Evolutionary conservation across 2,888 invertebrate genomes (phyloP), one percentile per base, ranked within the genome.

Genomic region (Laspeyria flexula): DNA sequence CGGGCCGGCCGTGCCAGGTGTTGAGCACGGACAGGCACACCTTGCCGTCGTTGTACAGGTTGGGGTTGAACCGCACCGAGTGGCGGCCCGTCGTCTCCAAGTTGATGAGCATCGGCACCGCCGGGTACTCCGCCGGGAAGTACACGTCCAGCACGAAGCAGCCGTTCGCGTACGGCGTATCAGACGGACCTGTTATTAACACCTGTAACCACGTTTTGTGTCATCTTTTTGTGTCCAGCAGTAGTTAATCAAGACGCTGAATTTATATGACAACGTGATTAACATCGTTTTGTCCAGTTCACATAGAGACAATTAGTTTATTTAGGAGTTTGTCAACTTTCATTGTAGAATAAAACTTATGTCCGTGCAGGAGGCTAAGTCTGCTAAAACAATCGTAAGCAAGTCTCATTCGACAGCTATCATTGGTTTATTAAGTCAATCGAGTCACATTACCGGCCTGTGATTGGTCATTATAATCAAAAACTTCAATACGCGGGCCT

Each of bases 1-100:
- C 98, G 16, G 98, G 98, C 44, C 98, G 93, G 5, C 98, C 98
- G 85, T 98, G 98, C 98, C 98, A 99, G 1, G 98, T 99, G 90
- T 98, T 98, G 63, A 99, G 93, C 62, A 99, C 97, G 66, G 98
- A 98, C 79, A 99, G 95, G 86, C 98, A 99, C 75, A 92, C 91
- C 93, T 98, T 98, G 62, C 98, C 98, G 90, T 98, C 98, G 93
- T 97, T 97, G 89, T 98, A 98, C 45, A 98, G 93, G 94, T 98
- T 98, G 58, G 98, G 98, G 94, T 98, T 98, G 88, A 98, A 98
- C 60, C 98, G 94, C 76, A 98, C 96, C 21, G 96, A 96, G 82
- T 96, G 97, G 64, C 96, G 96, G 68, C 96, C 98, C 37, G 97
- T 97, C 16, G 97, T 97, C 93, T 97, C 97, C 83, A 97, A 92